Evolutionary conservation across 2,888 invertebrate species (phyloP).

Genomic region (Troides helena): DNA sequence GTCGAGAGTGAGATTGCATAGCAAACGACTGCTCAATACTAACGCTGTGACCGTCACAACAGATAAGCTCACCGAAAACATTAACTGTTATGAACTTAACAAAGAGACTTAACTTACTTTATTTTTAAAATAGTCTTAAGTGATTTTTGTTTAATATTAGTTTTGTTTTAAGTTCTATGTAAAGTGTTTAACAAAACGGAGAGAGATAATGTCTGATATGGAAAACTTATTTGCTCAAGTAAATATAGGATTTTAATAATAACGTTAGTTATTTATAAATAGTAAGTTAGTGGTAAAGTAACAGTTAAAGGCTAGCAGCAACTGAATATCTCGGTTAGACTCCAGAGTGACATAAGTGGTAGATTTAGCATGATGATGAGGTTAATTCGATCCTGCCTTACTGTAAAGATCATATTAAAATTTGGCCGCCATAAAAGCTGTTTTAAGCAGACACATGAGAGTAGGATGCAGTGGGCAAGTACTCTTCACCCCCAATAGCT

Average conservation of each 20-base stretch:
- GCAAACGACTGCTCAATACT: background rate
- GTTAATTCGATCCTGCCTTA: too few species aligned
- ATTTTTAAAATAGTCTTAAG: background rate
- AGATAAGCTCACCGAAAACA: background rate
- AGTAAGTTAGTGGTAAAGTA: too few species aligned
- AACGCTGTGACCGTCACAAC: background rate
- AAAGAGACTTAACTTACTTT: background rate
- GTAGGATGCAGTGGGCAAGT: too few species aligned
- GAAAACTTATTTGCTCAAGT: background rate
- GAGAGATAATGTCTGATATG: background rate
- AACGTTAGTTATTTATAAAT: background rate
- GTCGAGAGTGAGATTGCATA: slow-evolving; percentile 1
- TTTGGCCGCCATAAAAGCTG: too few species aligned
- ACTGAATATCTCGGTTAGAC: too few species aligned
- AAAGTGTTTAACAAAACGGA: background rate
- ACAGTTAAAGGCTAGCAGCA: too few species aligned
- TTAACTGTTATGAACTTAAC: background rate
- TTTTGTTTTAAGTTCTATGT: background rate
- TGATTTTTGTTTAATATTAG: background rate
- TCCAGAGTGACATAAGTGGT: too few species aligned
- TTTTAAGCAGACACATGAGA: too few species aligned
- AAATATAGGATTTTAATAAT: background rate
- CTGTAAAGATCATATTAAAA: too few species aligned
- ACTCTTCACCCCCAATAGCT: background rate
- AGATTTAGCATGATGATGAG: too few species aligned